Evolutionary conservation across 2,888 invertebrate genomes (phyloP).

Genomic region (Scaptodrosophila latifasciaeformis): DNA sequence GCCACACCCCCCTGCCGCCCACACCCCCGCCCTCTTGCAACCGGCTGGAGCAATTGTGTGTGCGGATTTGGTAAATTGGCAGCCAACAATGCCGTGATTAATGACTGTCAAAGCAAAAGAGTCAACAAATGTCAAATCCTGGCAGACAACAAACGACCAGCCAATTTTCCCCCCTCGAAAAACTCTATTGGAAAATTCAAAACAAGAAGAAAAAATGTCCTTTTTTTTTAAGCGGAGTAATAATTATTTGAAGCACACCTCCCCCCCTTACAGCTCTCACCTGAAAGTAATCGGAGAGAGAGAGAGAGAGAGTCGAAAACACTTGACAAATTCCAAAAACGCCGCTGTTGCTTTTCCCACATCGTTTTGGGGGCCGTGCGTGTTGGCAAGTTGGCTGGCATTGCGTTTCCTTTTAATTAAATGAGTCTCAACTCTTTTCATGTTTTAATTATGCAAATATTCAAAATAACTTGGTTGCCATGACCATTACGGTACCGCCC

Average conservation of each 20-base stretch:
- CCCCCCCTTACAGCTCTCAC: neutral
- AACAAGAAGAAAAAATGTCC: neutral
- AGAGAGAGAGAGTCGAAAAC: slow-evolving; percentile 24
- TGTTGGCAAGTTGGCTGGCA: too few species aligned
- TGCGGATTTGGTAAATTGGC: slow-evolving; percentile 57
- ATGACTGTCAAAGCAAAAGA: slow-evolving; percentile 48
- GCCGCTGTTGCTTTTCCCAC: slow-evolving; percentile 39
- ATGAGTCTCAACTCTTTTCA: slow-evolving; percentile 67
- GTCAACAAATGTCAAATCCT: slow-evolving; percentile 47
- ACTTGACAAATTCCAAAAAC: slow-evolving; percentile 57
- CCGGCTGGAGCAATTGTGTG: slow-evolving; percentile 25
- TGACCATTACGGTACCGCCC: slow-evolving; percentile 19
- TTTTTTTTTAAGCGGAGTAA: too few species aligned
- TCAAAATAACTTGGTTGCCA: slow-evolving; percentile 55
- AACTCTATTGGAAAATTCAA: neutral
- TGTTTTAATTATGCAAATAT: slow-evolving; percentile 68
- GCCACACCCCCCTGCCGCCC: neutral
- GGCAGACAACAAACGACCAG: slow-evolving; percentile 1
- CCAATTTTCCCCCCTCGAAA: too few species aligned
- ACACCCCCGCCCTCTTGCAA: neutral
- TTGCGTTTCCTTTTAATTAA: slow-evolving; percentile 68
- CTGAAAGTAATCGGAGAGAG: too few species aligned
- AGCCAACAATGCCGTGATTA: slow-evolving; percentile 63
- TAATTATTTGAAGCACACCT: slow-evolving; percentile 31
- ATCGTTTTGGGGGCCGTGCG: too few species aligned